Percentiles rank a stretch among this genome's conserved stretches.
phyloP scores from a whole-genome alignment of 2,888 invertebrate species.

The Lasioglossum oenotherae region DNA sequence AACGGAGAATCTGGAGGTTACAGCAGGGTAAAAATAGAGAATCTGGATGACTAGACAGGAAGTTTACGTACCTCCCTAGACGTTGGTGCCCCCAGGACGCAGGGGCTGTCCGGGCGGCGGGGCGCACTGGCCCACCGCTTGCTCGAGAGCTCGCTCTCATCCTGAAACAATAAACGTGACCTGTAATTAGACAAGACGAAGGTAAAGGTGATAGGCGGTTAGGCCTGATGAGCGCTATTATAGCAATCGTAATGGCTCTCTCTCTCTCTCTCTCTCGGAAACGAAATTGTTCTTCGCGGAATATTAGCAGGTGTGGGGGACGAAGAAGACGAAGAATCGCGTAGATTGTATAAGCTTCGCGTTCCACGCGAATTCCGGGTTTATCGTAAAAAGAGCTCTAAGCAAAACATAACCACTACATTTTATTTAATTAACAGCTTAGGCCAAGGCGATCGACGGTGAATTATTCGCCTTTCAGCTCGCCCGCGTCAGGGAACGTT shows the following conservation, averaged over 20 bases:
- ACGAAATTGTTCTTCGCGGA: constrained; percentile 69
- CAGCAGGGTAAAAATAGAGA: neutral
- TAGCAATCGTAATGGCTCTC: constrained; percentile 70
- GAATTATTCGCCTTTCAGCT: neutral
- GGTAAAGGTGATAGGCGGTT: constrained; percentile 72
- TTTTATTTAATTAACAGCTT: neutral
- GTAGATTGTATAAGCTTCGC: neutral
- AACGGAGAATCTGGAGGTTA: neutral
- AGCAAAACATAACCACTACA: neutral
- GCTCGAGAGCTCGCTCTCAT: constrained; percentile 89
- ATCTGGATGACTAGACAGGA: neutral
- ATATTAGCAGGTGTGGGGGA: constrained; percentile 53
- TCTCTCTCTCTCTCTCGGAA: constrained; percentile 64
- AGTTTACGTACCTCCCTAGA: constrained; percentile 81
- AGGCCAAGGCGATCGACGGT: neutral
- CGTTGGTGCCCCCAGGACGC: constrained; percentile 83
- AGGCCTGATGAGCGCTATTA: constrained; percentile 71
- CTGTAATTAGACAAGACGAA: constrained; percentile 73
- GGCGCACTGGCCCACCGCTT: constrained; percentile 89
- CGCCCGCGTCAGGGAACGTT: neutral
- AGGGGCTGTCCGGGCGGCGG: constrained; percentile 86
- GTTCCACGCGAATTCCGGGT: neutral
- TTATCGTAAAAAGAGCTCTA: neutral
- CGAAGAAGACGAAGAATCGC: neutral
- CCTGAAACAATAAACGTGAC: constrained; percentile 86